Evolutionary conservation across 2,113 vertebrate species (phyloP).

Genomic region (Brachirus orientalis): DNA sequence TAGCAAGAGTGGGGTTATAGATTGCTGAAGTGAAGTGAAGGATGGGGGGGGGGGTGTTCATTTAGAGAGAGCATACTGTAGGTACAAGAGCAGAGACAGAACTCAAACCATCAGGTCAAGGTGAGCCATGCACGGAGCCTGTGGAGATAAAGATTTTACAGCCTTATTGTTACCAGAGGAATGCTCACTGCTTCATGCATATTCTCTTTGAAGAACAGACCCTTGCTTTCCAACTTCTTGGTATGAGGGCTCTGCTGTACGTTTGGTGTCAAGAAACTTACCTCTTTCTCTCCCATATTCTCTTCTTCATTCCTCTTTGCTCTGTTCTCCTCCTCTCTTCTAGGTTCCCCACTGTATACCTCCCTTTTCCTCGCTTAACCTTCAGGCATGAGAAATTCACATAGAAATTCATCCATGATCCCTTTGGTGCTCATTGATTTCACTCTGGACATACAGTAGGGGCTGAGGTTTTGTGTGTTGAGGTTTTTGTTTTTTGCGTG

Average conservation of each 20-base stretch:
- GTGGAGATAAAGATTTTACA: conserved; percentile 76
- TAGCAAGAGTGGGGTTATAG: conserved; percentile 47
- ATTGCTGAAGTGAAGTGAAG: conserved; percentile 56
- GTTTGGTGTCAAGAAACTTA: conserved; percentile 58
- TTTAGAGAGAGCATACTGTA: conserved; percentile 43
- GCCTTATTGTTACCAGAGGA: conserved; percentile 68
- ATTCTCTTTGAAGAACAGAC: conserved; percentile 75
- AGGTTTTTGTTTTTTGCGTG: conserved; percentile 37
- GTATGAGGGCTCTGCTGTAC: conserved; percentile 50
- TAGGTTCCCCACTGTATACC: conserved; percentile 32
- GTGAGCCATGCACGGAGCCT: conserved; percentile 64
- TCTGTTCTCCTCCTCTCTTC: conserved; percentile 48
- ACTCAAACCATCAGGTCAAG: conserved; percentile 71
- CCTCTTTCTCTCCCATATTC: conserved; percentile 47
- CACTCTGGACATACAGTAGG: conserved; percentile 54
- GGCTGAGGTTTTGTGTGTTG: conserved; percentile 27
- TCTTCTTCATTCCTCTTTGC: conserved; percentile 35
- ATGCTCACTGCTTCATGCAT: conserved; percentile 66
- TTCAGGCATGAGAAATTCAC: conserved; percentile 72
- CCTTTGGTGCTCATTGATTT: conserved; percentile 73
- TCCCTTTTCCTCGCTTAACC: conserved; percentile 68
- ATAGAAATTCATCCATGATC: conserved; percentile 58
- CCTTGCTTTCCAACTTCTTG: conserved; percentile 45
- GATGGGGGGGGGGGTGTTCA: conserved; percentile 32
- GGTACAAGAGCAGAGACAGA: conserved; percentile 53